These are phyloP conservation scores for Venusia cambrica DNA, from an alignment of 2,888 invertebrate genomes.

Conservation along the genomic window DNA sequence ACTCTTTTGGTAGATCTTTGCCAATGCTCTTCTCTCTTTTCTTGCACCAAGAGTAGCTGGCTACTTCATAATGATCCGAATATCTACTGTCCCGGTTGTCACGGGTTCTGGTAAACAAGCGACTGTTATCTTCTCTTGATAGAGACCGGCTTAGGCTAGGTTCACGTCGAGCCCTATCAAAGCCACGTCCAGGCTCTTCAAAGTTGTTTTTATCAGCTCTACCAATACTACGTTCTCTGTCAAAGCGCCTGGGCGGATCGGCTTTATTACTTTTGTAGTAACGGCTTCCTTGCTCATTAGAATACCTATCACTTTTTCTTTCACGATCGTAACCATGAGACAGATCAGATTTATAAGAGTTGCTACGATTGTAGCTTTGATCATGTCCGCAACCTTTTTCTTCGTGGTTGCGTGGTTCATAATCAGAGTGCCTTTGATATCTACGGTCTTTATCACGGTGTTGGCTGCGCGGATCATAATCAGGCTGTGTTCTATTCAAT, in stretches of 20 bases:
- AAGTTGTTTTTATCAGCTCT: constrained; percentile 24
- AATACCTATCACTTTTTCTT: constrained; percentile 38
- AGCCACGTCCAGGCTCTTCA: constrained; percentile 20
- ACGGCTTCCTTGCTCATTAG: constrained; percentile 9
- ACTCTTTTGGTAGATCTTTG: constrained; percentile 21
- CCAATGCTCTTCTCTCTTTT: constrained; percentile 45
- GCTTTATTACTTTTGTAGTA: constrained; percentile 10
- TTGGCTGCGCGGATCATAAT: constrained; percentile 42
- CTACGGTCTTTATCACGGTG: too few species aligned
- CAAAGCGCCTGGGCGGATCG: constrained; percentile 7
- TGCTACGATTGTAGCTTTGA: constrained; percentile 30
- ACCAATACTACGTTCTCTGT: constrained; percentile 22
- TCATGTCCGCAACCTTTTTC: constrained; percentile 47
- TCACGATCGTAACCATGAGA: constrained; percentile 42
- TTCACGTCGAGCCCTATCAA: constrained; percentile 25
- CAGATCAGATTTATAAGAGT: constrained; percentile 37
- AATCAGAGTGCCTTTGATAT: constrained; percentile 42
- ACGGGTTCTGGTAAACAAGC: constrained; percentile 34
- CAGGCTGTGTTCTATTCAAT: constrained; percentile 46
- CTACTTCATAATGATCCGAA: constrained; percentile 34
- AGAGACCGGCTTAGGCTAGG: constrained; percentile 17
- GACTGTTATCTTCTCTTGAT: constrained; percentile 29
- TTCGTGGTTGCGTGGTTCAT: constrained; percentile 41
- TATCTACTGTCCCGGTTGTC: constrained; percentile 37
- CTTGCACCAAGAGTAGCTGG: constrained; percentile 28